These are phyloP conservation scores for Aproaerema taeniolella DNA, from an alignment of 2,888 invertebrate species.

Conservation along the genomic window DNA sequence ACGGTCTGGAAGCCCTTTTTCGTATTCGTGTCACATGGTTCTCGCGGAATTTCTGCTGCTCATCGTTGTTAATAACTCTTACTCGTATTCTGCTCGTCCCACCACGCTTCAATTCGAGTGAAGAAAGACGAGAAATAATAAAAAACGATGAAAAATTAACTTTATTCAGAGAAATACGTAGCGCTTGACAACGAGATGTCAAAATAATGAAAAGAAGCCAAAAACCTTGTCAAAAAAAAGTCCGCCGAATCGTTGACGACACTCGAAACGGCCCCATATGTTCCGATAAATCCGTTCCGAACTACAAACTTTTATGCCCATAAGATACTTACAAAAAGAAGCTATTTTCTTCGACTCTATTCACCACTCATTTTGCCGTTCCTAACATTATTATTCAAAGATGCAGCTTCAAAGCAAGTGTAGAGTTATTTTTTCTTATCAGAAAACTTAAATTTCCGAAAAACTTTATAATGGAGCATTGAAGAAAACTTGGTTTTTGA, in stretches of 20 bases:
- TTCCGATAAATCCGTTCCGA: no score
- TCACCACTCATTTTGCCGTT: no score
- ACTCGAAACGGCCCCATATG: slow-evolving; percentile 1
- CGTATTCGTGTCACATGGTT: slow-evolving; percentile 78
- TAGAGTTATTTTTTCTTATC: no score
- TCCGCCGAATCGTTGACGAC: slow-evolving; percentile 61
- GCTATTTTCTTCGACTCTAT: no score
- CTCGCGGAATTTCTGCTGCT: slow-evolving; percentile 59
- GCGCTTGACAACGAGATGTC: slow-evolving; percentile 77
- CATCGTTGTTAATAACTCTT: slow-evolving; percentile 33
- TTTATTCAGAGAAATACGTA: slow-evolving; percentile 72
- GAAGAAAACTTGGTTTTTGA: no score
- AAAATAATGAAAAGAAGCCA: slow-evolving; percentile 76
- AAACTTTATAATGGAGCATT: no score
- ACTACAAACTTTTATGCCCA: no score
- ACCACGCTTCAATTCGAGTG: slow-evolving; percentile 37
- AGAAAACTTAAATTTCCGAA: no score
- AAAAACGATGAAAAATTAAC: slow-evolving; percentile 50
- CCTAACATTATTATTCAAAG: no score
- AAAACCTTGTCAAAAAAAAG: slow-evolving; percentile 74
- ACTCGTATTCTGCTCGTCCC: slow-evolving; percentile 29
- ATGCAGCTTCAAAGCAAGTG: no score
- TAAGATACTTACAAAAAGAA: no score
- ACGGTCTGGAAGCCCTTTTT: slow-evolving; percentile 74
- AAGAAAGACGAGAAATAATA: slow-evolving; percentile 42